Conservation (phyloP, 2,797 vertebrate species). For the Tauraco hartlaubi region DNA sequence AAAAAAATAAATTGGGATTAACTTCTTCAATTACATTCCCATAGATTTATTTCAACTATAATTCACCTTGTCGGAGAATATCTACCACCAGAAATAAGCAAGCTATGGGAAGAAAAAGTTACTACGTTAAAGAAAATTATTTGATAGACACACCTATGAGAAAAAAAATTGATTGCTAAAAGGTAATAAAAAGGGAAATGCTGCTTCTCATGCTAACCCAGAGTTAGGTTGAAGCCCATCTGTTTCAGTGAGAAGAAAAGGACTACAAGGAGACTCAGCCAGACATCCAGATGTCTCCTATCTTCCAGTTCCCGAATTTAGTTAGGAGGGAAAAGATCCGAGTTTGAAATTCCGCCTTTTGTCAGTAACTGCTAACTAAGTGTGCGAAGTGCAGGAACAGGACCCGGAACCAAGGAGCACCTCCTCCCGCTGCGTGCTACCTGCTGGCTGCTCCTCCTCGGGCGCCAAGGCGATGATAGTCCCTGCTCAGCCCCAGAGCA, state of each 20-base stretch:
- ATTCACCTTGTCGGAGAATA: not conserved
- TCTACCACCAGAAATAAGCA: not conserved
- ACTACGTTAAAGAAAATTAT: not conserved
- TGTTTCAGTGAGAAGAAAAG: not conserved
- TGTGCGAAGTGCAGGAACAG: not conserved
- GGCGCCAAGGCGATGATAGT: fast-evolving
- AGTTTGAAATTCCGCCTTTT: not conserved
- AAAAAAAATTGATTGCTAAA: not conserved
- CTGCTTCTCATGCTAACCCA: not conserved
- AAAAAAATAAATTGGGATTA: not conserved
- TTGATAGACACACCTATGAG: not conserved
- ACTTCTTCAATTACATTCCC: not conserved
- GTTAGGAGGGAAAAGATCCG: not conserved
- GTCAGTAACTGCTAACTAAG: not conserved
- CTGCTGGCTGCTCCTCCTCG: not conserved
- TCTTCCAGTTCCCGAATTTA: not conserved
- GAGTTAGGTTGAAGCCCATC: not conserved
- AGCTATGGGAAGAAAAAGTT: not conserved
- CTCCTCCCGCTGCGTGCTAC: not conserved
- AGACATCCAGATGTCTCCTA: not conserved
- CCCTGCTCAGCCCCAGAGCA: not conserved
- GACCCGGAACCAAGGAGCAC: not conserved
- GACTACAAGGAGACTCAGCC: not conserved
- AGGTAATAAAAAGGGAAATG: not conserved
- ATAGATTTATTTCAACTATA: not conserved